A percentile compares a stretch with the other conserved stretches of the same genome.
phyloP scores from a whole-genome alignment of 2,888 invertebrate species.

The Phyto melanocephala region DNA sequence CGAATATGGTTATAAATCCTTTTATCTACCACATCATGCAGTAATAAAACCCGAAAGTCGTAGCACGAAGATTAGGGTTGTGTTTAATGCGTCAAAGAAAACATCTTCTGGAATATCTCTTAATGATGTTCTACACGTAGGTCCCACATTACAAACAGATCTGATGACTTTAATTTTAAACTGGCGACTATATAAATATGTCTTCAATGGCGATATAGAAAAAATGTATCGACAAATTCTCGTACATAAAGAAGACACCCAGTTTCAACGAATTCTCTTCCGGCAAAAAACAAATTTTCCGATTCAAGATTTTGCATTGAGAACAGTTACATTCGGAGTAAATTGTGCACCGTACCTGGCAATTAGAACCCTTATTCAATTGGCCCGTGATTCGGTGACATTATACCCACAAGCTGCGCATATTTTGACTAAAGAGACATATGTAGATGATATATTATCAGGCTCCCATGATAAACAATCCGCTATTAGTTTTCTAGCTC shows the following conservation, averaged over 20 bases:
- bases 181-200: slow-evolving; percentile 46
- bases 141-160: slow-evolving; percentile 55
- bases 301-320: slow-evolving; percentile 44
- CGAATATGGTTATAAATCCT: background rate
- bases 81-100: slow-evolving; percentile 60
- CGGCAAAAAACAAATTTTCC: background rate
- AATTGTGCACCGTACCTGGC: slow-evolving; percentile 18
- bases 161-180: slow-evolving; percentile 29
- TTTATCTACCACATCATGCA: slow-evolving; percentile 61
- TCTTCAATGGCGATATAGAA: slow-evolving; percentile 61
- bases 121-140: slow-evolving; percentile 52
- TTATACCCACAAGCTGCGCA: background rate
- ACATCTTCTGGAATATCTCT: slow-evolving; percentile 36
- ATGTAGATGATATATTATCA: background rate
- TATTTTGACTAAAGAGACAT: no score
- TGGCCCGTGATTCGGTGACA: background rate
- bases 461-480: background rate
- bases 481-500: background rate
- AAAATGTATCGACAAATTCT: slow-evolving; percentile 64
- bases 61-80: slow-evolving; percentile 57
- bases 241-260: slow-evolving; percentile 29
- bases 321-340: slow-evolving; percentile 54
- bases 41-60: slow-evolving; percentile 48
- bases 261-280: slow-evolving; percentile 61
- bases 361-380: slow-evolving; percentile 4